Base-by-base conservation (phyloP, 2,113 vertebrate genomes). In the Zingel zingel region DNA sequence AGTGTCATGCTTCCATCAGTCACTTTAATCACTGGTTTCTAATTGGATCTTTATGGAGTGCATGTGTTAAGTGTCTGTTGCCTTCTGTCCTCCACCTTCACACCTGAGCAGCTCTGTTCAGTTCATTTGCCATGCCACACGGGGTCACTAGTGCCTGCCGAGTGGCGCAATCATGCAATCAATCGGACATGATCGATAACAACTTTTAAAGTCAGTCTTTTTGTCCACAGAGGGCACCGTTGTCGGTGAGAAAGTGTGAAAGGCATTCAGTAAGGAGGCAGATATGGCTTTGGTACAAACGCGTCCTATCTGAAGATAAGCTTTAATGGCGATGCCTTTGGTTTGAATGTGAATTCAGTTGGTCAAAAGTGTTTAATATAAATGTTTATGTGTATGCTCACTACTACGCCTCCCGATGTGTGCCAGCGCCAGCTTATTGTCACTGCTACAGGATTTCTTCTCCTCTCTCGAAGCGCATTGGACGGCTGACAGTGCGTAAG, bases 71-170 rank as follows among this genome's bases (percentile, higher is more conserved):
- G 13, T 36, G 14, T 61, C 2, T 59, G 0, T 23, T 15, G n/a
- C 51, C 16, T 51, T 47, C 27, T 51, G 21, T 25, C 53, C 61
- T 51, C 14, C 33, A 25, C 33, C 2, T 53, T 15, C 19, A 64
- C 50, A 27, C 25, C 10, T n/a, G 1, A 43, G 51, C 36, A 3
- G 43, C 27, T 23, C 53, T 39, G 75, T 61, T 68, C 65, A 84
- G 48, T 82, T 71, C 68, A 16, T 6, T 5, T 25, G 13, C 14
- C 14, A 1, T 3, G 15, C 89, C 93, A 86, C 90, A 85, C n/a
- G 92, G 86, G 92, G 92, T 86, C 93, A 82, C 88, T 90, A 36
- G 86, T 79, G 89, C 79, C 83, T 72, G 72, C 77, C 70, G 63
- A 85, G 83, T 85, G 51, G 53, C 59, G 77, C 71, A 54, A 21